Evolutionary conservation across 2,888 invertebrate species (phyloP).

Genomic region (Andrena hattorfiana): DNA sequence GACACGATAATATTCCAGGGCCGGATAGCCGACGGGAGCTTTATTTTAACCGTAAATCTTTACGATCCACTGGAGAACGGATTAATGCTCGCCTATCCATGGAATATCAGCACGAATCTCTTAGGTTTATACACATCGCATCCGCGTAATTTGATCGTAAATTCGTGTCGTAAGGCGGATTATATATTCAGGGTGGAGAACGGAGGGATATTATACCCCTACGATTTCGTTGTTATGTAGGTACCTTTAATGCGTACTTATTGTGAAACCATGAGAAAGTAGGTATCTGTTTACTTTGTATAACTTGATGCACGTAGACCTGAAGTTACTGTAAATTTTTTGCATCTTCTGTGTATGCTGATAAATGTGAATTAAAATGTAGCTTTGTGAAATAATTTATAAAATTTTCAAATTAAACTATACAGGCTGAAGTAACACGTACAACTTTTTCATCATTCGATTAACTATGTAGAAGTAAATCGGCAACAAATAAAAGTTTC

Average conservation of each 20-base stretch:
- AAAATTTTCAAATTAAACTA: too few relatives aligned
- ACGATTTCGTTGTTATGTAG: background rate
- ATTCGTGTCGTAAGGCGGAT: conserved; percentile 1
- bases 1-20: background rate
- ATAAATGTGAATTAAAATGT: too few relatives aligned
- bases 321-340: too few relatives aligned
- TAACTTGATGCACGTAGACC: too few relatives aligned
- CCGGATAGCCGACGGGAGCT: background rate
- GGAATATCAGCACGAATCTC: background rate
- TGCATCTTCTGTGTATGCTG: too few relatives aligned
- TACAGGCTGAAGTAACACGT: too few relatives aligned
- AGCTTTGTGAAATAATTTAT: too few relatives aligned
- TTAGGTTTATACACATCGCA: conserved; percentile 36
- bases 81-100: conserved; percentile 21
- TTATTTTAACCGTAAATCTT: conserved; percentile 49
- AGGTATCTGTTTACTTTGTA: too few relatives aligned
- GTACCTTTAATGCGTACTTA: background rate
- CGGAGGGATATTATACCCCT: background rate
- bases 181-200: conserved; percentile 6
- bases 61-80: conserved; percentile 32
- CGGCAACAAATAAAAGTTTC: too few relatives aligned
- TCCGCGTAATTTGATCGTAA: conserved; percentile 30
- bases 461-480: too few relatives aligned
- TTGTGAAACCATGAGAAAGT: background rate
- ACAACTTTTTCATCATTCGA: too few relatives aligned